These are phyloP conservation scores for Umimayanthus chanpuru DNA, from an alignment of 92 coral and sea anemone genomes.

Conservation along the genomic window DNA sequence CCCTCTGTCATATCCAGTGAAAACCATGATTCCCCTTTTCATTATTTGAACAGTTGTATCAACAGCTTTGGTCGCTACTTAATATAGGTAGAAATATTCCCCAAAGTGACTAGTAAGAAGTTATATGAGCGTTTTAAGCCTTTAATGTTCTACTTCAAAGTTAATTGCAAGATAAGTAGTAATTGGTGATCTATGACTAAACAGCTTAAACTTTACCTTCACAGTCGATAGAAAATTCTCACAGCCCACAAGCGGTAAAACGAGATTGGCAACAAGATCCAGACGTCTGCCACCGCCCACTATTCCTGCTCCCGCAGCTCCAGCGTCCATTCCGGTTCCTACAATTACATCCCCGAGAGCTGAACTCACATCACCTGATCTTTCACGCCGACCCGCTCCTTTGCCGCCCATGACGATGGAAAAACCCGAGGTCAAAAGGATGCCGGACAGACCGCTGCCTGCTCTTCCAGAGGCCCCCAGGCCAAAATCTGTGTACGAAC, in stretches of 20 bases:
- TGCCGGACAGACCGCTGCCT: constrained; percentile 12
- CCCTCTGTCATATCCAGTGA: neutral
- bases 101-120: neutral
- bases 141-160: neutral
- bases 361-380: constrained; percentile 24
- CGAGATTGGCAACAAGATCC: constrained; percentile 64
- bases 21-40: neutral
- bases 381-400: constrained; percentile 35
- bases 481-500: constrained; percentile 37
- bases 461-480: constrained; percentile 37
- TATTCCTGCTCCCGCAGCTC: constrained; percentile 1
- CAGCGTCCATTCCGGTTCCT: constrained; percentile 13
- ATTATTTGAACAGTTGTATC: no score
- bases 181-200: neutral
- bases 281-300: constrained; percentile 37
- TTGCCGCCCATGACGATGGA: neutral
- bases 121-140: neutral
- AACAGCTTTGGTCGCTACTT: neutral
- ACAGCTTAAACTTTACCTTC: neutral
- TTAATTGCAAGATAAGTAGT: neutral
- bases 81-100: neutral
- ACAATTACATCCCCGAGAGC: constrained; percentile 1
- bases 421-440: neutral
- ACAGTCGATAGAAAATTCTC: constrained; percentile 44
- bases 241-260: constrained; percentile 46